Evolutionary conservation across 2,113 vertebrate species (phyloP), one percentile per base, ranked within the genome.

Genomic region (mouse (Mus musculus)): DNA sequence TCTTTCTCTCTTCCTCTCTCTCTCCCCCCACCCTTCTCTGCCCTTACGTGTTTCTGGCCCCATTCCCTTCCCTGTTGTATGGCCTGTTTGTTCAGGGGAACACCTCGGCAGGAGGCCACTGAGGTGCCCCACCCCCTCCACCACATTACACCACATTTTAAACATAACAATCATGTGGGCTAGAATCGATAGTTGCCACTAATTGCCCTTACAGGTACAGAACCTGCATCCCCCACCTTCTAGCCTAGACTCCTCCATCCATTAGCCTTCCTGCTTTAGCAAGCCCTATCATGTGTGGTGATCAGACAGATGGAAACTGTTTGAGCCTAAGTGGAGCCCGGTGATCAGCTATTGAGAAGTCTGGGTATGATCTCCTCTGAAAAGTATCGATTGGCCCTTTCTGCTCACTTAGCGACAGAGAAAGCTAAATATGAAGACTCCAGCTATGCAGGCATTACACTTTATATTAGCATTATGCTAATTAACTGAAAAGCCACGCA

Each of bases 401-500:
- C 80, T 6, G 73, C 72, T 54, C 52, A 69, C 61, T 90, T 2
- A 0, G 89, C 65, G 80, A n/a, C 81, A 71, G 69, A 52, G 1
- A 8, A 56, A 49, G 11, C 39, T 0, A 39, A 82, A 78, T 1
- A 39, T 0, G 42, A 96, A 75, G 49, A 9, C 12, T 95, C 88
- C 19, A 20, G 88, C 88, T 42, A 52, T 52, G 13, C 96, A 78
- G 89, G 28, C 39, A 42, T 72, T 89, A 6, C 1, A 33, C 24
- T 0, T 75, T 97, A 87, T 95, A 89, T 93, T 97, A 98, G 75
- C 71, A 77, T 97, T 97, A 97, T 98, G 98, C 85, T 98, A 98
- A 98, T 98, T 97, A 97, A 92, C 96, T 95, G 94, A 97, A 97
- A 97, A 98, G 97, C 91, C 88, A 93, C 56, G 4, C 97, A 98